A percentile compares a stretch with the other conserved stretches of the same genome.
Evolutionary conservation across 2,113 vertebrate species (phyloP).

Genomic region (Monopterus albus): DNA sequence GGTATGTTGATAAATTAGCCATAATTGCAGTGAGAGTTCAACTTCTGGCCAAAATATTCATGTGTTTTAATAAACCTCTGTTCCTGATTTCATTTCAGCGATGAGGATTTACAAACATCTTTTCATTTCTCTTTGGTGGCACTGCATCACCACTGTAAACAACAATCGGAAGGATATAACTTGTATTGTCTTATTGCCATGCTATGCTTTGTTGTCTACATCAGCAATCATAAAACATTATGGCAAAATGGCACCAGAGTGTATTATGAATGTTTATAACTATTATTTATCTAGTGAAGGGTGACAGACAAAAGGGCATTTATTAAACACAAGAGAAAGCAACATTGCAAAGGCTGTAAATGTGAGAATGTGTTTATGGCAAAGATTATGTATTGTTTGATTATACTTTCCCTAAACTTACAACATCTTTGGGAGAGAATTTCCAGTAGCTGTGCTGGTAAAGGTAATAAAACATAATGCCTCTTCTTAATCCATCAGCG

Average conservation of each 20-base stretch:
- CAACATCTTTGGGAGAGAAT: neutral
- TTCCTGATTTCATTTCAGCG: constrained; percentile 4
- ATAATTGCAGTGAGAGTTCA: neutral
- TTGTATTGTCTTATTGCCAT: neutral
- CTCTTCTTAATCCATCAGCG: neutral
- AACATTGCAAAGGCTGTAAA: too few relatives aligned
- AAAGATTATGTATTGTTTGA: constrained; percentile 9
- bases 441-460: constrained; percentile 7
- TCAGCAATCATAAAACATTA: neutral
- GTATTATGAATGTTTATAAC: neutral
- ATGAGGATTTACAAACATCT: constrained; percentile 24
- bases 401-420: neutral
- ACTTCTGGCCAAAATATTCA: constrained; percentile 8
- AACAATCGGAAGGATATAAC: neutral
- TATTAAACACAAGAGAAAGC: neutral
- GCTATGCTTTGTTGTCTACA: neutral
- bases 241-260: neutral
- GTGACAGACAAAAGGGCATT: neutral
- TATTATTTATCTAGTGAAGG: neutral
- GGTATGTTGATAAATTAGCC: neutral
- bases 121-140: neutral
- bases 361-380: neutral
- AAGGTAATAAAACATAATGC: neutral
- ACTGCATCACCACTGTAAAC: neutral
- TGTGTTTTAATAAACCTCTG: constrained; percentile 9